A percentile compares a stretch with the other conserved stretches of the same genome.
Evolutionary conservation across 2,888 invertebrate species (phyloP).

Genomic region (Germaria angustata): DNA sequence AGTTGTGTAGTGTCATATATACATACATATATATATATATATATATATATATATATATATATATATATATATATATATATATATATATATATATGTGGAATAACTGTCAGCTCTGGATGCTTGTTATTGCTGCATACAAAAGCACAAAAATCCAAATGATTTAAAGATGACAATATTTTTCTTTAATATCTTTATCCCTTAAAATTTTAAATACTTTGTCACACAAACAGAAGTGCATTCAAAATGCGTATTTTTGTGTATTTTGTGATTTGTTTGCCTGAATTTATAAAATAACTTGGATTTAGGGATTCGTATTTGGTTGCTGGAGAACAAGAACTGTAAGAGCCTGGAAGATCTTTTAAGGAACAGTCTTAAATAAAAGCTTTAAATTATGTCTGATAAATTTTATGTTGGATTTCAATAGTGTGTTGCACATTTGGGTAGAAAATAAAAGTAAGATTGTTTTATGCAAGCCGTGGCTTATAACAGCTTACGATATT

Average conservation of each 20-base stretch:
- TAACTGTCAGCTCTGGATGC: too few species aligned
- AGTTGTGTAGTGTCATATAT: background rate
- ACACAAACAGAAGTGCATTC: background rate
- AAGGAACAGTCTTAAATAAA: background rate
- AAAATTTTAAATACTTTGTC: background rate
- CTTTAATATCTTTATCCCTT: background rate
- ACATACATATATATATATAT: too few species aligned
- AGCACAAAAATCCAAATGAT: background rate
- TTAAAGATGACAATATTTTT: background rate
- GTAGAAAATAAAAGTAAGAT: too few species aligned
- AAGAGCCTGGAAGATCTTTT: background rate
- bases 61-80: too few species aligned
- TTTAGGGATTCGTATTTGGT: background rate
- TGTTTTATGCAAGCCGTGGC: too few species aligned
- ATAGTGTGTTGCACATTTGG: background rate
- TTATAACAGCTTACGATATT: too few species aligned
- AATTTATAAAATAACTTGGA: background rate
- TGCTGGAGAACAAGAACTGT: background rate
- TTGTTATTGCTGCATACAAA: too few species aligned
- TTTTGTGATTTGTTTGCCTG: background rate
- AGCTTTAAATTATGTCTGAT: background rate
- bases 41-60: too few species aligned
- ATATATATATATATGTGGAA: too few species aligned
- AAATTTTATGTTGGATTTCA: background rate
- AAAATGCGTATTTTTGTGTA: background rate